Base-by-base conservation (phyloP, 30 jellyfish, hydroid and myxozoan genomes). In the Aurelia coerulea region DNA sequence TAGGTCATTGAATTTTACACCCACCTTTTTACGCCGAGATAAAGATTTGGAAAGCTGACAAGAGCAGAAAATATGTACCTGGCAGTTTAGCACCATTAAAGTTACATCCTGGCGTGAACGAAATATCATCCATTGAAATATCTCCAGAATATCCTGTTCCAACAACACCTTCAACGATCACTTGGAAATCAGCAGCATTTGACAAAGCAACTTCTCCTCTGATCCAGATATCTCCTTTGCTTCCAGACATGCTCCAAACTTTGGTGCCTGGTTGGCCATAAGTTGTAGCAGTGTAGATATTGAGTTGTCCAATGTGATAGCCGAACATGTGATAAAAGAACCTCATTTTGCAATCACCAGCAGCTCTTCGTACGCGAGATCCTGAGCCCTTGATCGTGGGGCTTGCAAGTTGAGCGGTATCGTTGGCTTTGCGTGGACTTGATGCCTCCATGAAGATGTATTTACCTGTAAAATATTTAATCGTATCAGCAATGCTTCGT, bases 251-350 rank as follows among this genome's bases (percentile, higher is more conserved):
- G 23, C 88, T 75, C 91, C 92, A 90, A 2, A 87, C 96, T 29
- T 56, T 76, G 29, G 82, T 86, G 5, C 81, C 98, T 29, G 95
- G 95, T 82, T 62, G 66, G 2, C 99, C 99, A 50, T 90, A 95
- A 15, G 80, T 74, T 29, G 97, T 95, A 37, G 99, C 99, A n/a
- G 89, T 90, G 81, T 91, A 90, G 33, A 95, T 92, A 63, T 85
- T 80, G 63, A 95, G 83, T 5, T 81, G 13, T n/a, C 99, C 99
- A 41, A 90, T 58, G 46, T 88, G 93, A 10, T 80, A 35, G 33
- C 99, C 99, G 14, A 41, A 77, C 99, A 95, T 95, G 96, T 95
- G 99, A 68, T 95, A 95, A 95, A 97, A 95, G 80, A 95, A 95
- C 14, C 97, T 64, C 75, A 95, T 68, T 14, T 73, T 51, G 86